phyloP scores from a whole-genome alignment of 2,888 invertebrate species.

The Endotricha flammealis region DNA sequence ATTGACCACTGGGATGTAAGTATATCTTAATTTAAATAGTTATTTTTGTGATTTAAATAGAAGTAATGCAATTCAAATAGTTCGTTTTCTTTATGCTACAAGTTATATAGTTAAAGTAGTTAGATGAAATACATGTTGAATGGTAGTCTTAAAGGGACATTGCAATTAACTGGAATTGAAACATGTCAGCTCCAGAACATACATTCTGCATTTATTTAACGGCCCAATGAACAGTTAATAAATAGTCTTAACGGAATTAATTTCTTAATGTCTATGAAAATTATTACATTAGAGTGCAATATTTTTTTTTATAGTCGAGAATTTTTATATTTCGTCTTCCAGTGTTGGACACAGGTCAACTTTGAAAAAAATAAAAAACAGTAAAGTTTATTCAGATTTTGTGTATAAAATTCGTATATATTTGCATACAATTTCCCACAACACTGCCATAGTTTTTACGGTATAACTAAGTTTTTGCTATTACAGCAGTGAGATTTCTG shows the following conservation, averaged over 20 bases:
- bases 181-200: neutral
- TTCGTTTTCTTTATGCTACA: slow-evolving; percentile 3
- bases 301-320: slow-evolving; percentile 20
- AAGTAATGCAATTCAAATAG: slow-evolving; percentile 1
- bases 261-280: slow-evolving; percentile 11
- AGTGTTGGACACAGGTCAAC: slow-evolving; percentile 16
- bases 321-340: slow-evolving; percentile 37
- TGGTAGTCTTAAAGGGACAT: slow-evolving; percentile 2
- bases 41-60: slow-evolving; percentile 9
- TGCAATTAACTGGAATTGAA: slow-evolving; percentile 6
- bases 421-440: slow-evolving; percentile 23
- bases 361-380: neutral
- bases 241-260: slow-evolving; percentile 9
- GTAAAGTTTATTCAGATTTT: neutral
- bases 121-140: neutral
- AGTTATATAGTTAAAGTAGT: neutral
- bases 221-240: neutral
- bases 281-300: slow-evolving; percentile 24
- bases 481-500: slow-evolving; percentile 9
- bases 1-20: slow-evolving; percentile 6
- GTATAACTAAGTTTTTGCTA: slow-evolving; percentile 35
- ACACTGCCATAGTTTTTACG: slow-evolving; percentile 55
- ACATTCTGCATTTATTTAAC: neutral
- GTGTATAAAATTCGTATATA: neutral
- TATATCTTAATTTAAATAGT: slow-evolving; percentile 3